phyloP scores from a whole-genome alignment of 2,888 invertebrate genomes.

The Loripinus fragilis region DNA sequence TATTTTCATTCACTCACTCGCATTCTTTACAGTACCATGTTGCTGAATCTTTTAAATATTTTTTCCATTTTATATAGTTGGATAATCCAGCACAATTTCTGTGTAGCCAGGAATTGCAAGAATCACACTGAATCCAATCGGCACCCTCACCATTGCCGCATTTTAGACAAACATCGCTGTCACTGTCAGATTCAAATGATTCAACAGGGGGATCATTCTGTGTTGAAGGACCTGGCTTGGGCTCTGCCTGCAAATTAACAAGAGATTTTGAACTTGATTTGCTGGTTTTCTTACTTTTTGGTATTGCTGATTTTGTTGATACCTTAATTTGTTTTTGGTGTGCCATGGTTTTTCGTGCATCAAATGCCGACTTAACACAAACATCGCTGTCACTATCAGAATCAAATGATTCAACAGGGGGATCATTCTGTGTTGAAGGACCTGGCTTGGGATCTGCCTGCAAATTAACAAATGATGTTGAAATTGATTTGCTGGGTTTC shows the following conservation, averaged over 20 bases:
- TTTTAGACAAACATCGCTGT: not conserved
- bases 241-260: not conserved
- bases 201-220: no score
- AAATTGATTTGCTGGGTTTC: not conserved
- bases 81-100: slow-evolving; percentile 21
- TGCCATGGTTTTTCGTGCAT: no score
- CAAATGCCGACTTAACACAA: no score
- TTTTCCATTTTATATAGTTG: slow-evolving; percentile 17
- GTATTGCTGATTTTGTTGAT: not conserved
- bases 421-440: not conserved
- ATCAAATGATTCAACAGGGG: no score
- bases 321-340: not conserved
- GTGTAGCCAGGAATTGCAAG: slow-evolving; percentile 14
- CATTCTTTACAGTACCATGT: not conserved
- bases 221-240: not conserved
- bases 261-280: not conserved
- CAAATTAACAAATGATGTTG: not conserved
- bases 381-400: not conserved
- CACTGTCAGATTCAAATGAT: not conserved
- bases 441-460: not conserved
- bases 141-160: not conserved
- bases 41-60: not conserved
- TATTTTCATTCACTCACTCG: slow-evolving; percentile 7
- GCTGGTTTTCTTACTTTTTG: not conserved
- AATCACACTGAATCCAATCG: slow-evolving; percentile 17